Evolutionary conservation across 2,888 invertebrate species (phyloP).

Genomic region (Craniophora ligustri): DNA sequence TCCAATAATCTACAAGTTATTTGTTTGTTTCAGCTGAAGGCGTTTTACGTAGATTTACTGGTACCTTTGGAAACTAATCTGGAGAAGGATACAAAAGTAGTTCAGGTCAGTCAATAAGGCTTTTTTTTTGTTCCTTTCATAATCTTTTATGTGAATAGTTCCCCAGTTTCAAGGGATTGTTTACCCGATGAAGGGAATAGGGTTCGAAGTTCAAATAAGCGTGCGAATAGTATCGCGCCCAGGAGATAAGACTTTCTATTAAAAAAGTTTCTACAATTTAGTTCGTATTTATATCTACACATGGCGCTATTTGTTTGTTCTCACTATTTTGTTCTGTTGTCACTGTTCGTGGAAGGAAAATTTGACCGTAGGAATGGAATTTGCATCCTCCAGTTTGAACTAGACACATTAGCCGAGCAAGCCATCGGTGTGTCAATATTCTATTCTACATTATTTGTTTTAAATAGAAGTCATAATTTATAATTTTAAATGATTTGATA

Average conservation of each 20-base stretch:
- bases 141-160: constrained; percentile 69
- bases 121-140: constrained; percentile 63
- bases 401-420: no score
- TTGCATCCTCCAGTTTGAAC: no score
- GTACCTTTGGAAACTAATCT: constrained; percentile 97
- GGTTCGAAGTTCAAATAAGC: constrained; percentile 69
- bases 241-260: constrained; percentile 76
- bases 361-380: no score
- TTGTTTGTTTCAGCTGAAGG: constrained; percentile 93
- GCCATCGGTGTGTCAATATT: no score
- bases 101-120: constrained; percentile 91
- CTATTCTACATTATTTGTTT: no score
- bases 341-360: no score
- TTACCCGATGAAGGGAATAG: constrained; percentile 69
- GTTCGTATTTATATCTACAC: constrained; percentile 40
- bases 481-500: no score
- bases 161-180: constrained; percentile 69
- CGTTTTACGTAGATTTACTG: constrained; percentile 97
- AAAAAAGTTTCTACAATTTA: constrained; percentile 70
- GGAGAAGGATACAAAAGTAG: constrained; percentile 97
- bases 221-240: constrained; percentile 59
- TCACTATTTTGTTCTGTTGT: constrained; percentile 14
- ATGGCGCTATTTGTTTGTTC: constrained; percentile 35
- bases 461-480: no score
- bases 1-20: constrained; percentile 61